Base-by-base conservation (phyloP, 2,888 invertebrate species). In the Macaria liturata region DNA sequence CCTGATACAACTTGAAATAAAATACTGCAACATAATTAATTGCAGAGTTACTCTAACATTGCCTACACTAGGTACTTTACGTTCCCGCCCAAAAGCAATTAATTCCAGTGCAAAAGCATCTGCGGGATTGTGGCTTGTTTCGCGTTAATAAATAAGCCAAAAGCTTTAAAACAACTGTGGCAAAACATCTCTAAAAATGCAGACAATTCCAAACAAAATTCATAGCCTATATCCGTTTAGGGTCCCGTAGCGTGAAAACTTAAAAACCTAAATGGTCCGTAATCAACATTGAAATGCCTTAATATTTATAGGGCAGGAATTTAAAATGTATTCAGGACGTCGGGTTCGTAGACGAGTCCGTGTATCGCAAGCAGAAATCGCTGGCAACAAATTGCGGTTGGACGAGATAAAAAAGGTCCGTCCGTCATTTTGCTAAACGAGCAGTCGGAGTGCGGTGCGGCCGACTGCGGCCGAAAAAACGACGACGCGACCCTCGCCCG, bases 401-500 rank as follows among this genome's bases (percentile, higher is more conserved):
- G 81, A 70, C 76, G 77, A 89, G 88, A 89, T 89, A 90, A 90
- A 91, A 91, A 91, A 88, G 91, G 91, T 87, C 83, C 83, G 88
- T 88, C 83, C 87, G 87, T 88, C 88, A 88, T 90, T 91, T 87
- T 83, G 84, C 80, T 84, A 87, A 88, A 88, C 86, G 89, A 88
- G 81, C 86, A 77, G 76, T 73, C 74, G 70, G 75, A 81, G 80
- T 74, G 71, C 73, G 74, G 64, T 70, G 72, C 72, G 76, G 79
- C 72, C 70, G 77, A 76, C 74, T 79, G 80, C 75, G 77, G 76
- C 63, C 67, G 72, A 80, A 82, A 83, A 83, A 84, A 81, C 78
- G 74, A 76, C 72, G 67, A 68, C 62, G 63, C 75, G 71, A 79
- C 78, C 83, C 78, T 75, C 68, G 68, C 68, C 57, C 54, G 57